Evolutionary conservation across 2,797 vertebrate species (phyloP).

Genomic region (Cyprinella venusta): DNA sequence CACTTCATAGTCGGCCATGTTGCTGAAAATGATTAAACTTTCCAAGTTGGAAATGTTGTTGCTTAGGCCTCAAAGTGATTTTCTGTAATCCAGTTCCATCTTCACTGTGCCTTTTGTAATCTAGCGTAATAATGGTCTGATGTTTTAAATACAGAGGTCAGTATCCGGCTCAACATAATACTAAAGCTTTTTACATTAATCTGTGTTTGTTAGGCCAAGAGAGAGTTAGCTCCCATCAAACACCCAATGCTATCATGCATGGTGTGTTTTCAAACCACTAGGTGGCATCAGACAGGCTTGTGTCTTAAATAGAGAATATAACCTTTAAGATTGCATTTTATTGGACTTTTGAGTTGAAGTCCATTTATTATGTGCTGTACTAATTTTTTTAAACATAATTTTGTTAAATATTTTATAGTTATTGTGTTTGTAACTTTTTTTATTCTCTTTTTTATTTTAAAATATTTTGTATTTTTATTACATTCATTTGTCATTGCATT

Average conservation of each 20-base stretch:
- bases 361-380: not conserved
- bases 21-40: not conserved
- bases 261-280: conserved; percentile 20
- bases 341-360: not conserved
- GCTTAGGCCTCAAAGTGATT: not conserved
- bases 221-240: not conserved
- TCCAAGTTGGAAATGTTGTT: not conserved
- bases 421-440: not conserved
- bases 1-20: conserved; percentile 78
- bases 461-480: not conserved
- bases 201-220: conserved; percentile 9
- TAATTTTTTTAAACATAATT: not conserved
- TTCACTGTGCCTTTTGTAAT: not conserved
- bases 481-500: not conserved
- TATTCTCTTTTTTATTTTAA: not conserved
- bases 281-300: conserved; percentile 4
- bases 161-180: not conserved
- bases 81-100: conserved; percentile 1
- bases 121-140: not conserved
- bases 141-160: not conserved
- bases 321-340: not conserved
- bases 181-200: not conserved
- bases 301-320: not conserved
- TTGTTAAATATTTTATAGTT: not conserved
- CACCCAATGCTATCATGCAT: not conserved